Base-by-base conservation (phyloP, 2,797 vertebrate genomes). In the Sciurus vulgaris region DNA sequence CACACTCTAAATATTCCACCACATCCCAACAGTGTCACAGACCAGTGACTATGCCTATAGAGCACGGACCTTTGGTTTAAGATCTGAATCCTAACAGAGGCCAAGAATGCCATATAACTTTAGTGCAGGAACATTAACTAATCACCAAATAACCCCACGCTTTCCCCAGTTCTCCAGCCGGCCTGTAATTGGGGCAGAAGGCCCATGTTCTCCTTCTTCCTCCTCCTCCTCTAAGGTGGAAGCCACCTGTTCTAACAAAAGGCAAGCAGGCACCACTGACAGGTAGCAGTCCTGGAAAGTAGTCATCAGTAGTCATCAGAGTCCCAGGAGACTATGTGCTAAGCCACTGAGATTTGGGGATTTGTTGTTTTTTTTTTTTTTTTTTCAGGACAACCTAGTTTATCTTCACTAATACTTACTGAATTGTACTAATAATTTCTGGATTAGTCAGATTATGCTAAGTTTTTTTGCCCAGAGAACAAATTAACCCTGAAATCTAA, bases 401-500 rank as follows among this genome's bases (percentile, higher is more conserved):
- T 90, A 91, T 94, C 83, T 93, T 95, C 28, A 84, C 72, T 83
- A 61, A 95, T 20, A 73, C 18, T 78, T 26, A 88, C 30, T 11
- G 59, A 61, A 61, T 61, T 26, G 9, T 61, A 61, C 24, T 61
- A 61, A 61, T 47, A 41, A 79, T 94, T 95, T 91, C 63, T 93
- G 59, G n/a, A 77, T 76, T 77, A 94, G 61, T 95, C 89, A 82
- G 54, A 91, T 78, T 95, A 76, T 61, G 26, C 15, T 86, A 94
- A 63, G 13, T 96, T 96, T 93, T 93, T 28, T 70, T 67, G 35
- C 51, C 91, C 78, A 95, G 35, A 73, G 61, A 93, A 97, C 67
- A 94, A 93, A 94, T 93, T 88, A 94, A 86, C 59, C 44, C 74
- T 79, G 59, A 79, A 95, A 96, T 93, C 63, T 82, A 94, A 51